These are phyloP conservation scores for Ispidina lecontei DNA, from an alignment of 2,797 vertebrate genomes.

Conservation along the genomic window DNA sequence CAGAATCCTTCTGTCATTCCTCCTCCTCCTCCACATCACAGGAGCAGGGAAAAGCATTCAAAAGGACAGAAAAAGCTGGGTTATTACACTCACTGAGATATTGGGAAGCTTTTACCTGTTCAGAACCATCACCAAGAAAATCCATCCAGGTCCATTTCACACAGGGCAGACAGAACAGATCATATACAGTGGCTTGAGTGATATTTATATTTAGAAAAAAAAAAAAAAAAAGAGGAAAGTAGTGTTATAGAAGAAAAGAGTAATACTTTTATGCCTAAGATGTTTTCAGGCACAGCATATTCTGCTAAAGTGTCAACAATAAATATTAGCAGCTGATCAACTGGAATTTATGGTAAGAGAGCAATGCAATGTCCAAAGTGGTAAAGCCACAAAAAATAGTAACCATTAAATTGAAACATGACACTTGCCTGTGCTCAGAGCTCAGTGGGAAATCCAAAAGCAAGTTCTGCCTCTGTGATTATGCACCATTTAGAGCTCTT, in stretches of 20 bases:
- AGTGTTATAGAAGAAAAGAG: background rate
- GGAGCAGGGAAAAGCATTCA: background rate
- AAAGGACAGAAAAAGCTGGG: background rate
- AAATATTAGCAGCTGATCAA: background rate
- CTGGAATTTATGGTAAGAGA: background rate
- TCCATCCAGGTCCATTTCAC: background rate
- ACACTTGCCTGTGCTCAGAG: background rate
- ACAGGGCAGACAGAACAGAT: background rate
- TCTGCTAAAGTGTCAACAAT: background rate
- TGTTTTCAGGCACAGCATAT: background rate
- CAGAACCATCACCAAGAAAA: background rate
- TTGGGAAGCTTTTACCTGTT: background rate
- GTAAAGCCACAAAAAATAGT: background rate
- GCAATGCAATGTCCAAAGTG: background rate
- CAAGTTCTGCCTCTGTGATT: background rate
- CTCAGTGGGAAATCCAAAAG: background rate
- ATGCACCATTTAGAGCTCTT: background rate
- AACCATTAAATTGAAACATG: background rate
- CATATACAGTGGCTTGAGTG: background rate
- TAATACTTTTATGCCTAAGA: background rate
- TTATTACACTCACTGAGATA: background rate
- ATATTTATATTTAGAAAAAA: background rate
- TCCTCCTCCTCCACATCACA: background rate
- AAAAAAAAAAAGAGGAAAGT: too few species aligned
- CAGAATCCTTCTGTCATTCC: background rate